Conservation (phyloP, 2,888 invertebrate species). For the Theretra japonica region DNA sequence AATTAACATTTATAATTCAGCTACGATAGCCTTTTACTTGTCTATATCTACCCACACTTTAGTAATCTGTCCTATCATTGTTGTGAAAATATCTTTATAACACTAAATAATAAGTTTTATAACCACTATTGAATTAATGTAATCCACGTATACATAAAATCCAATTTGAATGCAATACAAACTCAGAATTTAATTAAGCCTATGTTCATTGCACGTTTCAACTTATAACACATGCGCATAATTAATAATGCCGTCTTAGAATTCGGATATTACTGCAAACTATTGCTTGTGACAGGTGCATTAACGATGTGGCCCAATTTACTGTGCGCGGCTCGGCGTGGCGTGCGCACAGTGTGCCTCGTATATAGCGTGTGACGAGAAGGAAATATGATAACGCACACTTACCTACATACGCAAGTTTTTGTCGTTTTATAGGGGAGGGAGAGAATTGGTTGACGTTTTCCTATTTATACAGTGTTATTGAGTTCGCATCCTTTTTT, state of each 20-base stretch:
- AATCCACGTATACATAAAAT: not conserved
- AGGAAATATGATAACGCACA: slow-evolving; percentile 1
- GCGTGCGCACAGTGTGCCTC: not conserved
- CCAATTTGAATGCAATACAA: not conserved
- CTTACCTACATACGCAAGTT: not conserved
- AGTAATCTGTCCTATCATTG: no score
- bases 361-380: not conserved
- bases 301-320: not conserved
- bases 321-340: not conserved
- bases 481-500: not conserved
- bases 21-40: no score
- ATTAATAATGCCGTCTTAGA: slow-evolving; percentile 14
- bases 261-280: not conserved
- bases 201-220: not conserved
- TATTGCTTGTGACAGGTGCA: slow-evolving; percentile 3
- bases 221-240: not conserved
- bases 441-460: not conserved
- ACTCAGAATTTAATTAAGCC: not conserved
- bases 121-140: no score
- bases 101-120: no score
- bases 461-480: slow-evolving; percentile 3
- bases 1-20: no score
- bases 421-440: not conserved
- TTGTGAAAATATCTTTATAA: no score
- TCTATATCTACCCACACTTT: no score